These are phyloP conservation scores for Neodontobutis hainanensis DNA, from an alignment of 2,113 vertebrate species.

Conservation along the genomic window DNA sequence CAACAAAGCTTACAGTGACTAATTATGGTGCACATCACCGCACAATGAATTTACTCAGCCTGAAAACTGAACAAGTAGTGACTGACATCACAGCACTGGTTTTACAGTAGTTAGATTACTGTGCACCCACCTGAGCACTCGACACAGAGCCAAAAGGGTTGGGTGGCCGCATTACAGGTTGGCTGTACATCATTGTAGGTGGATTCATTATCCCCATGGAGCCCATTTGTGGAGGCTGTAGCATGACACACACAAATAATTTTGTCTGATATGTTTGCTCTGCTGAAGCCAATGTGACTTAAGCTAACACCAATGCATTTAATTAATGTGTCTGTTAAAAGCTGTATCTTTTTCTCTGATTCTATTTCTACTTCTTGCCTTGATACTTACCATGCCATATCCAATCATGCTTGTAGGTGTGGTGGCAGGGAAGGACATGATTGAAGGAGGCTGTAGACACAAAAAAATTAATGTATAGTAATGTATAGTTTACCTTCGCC, in stretches of 20 bases:
- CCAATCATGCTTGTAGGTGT: slow-evolving; percentile 97
- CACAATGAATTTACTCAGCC: slow-evolving; percentile 48
- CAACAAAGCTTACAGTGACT: slow-evolving; percentile 43
- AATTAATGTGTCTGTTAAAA: background rate
- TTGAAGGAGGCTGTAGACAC: slow-evolving; percentile 84
- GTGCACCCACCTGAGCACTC: slow-evolving; percentile 90
- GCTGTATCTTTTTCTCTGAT: background rate
- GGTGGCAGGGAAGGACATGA: slow-evolving; percentile 98
- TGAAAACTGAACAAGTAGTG: slow-evolving; percentile 34
- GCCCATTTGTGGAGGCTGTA: slow-evolving; percentile 92
- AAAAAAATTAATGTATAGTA: slow-evolving; percentile 18
- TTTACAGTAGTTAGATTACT: slow-evolving; percentile 13
- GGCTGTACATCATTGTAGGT: slow-evolving; percentile 95
- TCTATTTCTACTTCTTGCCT: no score
- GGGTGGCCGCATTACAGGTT: slow-evolving; percentile 95
- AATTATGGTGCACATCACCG: slow-evolving; percentile 47
- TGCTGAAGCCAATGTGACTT: background rate
- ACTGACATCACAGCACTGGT: slow-evolving; percentile 32
- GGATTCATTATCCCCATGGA: slow-evolving; percentile 95
- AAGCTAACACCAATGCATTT: background rate
- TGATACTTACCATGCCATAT: slow-evolving; percentile 90
- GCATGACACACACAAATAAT: slow-evolving; percentile 24
- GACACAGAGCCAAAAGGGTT: slow-evolving; percentile 97
- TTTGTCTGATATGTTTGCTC: background rate
- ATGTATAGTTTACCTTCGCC: background rate